These are phyloP conservation scores for Tubulanus polymorphus DNA, from an alignment of 2,888 invertebrate genomes.

Conservation along the genomic window DNA sequence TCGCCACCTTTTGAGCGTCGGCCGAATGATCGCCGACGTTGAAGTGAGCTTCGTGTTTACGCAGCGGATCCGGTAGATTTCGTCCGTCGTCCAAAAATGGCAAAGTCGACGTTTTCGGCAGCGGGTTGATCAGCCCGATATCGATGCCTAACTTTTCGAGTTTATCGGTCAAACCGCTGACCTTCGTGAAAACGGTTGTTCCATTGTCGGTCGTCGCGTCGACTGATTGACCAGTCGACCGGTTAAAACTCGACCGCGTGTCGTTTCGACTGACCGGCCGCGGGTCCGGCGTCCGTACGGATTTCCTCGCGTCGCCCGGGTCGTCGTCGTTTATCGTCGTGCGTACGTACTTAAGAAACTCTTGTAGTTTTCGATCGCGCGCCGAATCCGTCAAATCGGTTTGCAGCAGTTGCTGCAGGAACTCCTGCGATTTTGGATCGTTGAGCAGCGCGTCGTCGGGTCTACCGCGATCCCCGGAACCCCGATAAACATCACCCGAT, in stretches of 20 bases:
- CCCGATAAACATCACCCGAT: no score
- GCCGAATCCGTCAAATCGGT: no score
- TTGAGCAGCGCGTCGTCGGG: not conserved
- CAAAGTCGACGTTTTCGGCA: not conserved
- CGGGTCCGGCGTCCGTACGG: not conserved
- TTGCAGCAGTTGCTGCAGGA: not conserved
- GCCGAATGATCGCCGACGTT: not conserved
- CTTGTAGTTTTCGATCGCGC: not conserved
- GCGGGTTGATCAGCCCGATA: conserved; percentile 19
- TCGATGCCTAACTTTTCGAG: conserved; percentile 34
- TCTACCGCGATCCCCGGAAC: no score
- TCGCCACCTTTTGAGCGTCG: conserved; percentile 21
- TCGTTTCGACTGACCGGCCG: not conserved
- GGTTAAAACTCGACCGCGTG: not conserved
- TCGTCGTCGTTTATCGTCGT: not conserved
- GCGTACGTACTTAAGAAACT: no score
- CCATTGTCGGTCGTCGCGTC: not conserved
- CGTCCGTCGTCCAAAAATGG: not conserved
- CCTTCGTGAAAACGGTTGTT: conserved; percentile 6
- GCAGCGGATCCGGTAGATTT: not conserved
- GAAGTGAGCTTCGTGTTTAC: not conserved
- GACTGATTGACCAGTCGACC: not conserved
- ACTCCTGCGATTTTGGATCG: no score
- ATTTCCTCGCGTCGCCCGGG: not conserved
- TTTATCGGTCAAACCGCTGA: conserved; percentile 35